A percentile compares a stretch with the other conserved stretches of the same genome.
phyloP scores from a whole-genome alignment of 2,797 vertebrate genomes.

The Pangasius krempfi region DNA sequence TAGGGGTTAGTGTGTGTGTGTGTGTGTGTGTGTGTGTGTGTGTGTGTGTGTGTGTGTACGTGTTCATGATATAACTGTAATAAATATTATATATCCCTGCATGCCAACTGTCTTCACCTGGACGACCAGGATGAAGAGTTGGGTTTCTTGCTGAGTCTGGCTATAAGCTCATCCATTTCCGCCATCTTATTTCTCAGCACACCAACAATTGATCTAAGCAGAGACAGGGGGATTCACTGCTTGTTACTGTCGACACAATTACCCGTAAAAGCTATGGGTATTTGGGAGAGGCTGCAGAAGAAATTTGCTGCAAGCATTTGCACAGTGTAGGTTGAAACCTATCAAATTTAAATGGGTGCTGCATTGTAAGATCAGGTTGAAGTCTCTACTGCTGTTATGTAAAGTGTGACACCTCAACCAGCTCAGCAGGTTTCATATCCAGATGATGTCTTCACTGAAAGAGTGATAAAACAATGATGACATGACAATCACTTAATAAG shows the following conservation, averaged over 20 bases:
- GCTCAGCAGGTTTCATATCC: neutral
- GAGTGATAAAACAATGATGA: too few species aligned
- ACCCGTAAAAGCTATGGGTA: slow-evolving; percentile 28
- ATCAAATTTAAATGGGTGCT: slow-evolving; percentile 4
- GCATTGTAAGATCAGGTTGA: slow-evolving; percentile 3
- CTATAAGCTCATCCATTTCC: slow-evolving; percentile 21
- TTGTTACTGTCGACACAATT: slow-evolving; percentile 25
- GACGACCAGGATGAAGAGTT: neutral
- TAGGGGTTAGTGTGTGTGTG: slow-evolving; percentile 10
- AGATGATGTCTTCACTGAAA: neutral
- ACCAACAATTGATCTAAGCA: slow-evolving; percentile 15
- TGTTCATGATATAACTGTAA: neutral
- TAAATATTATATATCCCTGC: neutral
- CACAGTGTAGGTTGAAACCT: neutral
- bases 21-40: slow-evolving; percentile 4
- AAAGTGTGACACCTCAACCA: neutral
- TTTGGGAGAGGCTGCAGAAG: slow-evolving; percentile 20
- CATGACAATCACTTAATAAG: neutral
- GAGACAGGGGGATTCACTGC: slow-evolving; percentile 20
- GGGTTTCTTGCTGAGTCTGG: neutral
- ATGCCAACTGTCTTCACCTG: neutral
- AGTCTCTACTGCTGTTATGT: neutral
- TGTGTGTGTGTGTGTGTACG: slow-evolving; percentile 10
- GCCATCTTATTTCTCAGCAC: slow-evolving; percentile 22
- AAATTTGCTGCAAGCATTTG: slow-evolving; percentile 21